Base-by-base conservation (phyloP, 2,888 invertebrate species). In the Toxonevra muliebris region DNA sequence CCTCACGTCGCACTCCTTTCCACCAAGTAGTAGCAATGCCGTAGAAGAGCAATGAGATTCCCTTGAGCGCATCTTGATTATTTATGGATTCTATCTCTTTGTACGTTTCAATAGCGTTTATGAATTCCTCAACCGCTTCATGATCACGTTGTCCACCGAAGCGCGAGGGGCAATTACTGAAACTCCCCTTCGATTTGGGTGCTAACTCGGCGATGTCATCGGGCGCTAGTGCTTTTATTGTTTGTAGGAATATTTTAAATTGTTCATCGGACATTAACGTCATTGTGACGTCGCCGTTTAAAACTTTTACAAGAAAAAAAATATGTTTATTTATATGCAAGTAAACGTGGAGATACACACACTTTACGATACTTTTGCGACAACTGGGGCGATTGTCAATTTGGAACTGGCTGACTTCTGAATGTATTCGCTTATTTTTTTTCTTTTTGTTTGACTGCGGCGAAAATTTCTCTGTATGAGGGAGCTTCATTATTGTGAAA, bases 91-190 rank as follows among this genome's bases (percentile, higher is more conserved):
- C 83, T 45, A 83, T 71, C 63, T 84, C 84, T 62, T 83, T 83
- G 73, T 80, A 84, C 1, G 82, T 76, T 52, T 79, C 81, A 54
- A 83, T 76, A 1, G 81, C 76, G 5, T 75, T 79, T 50, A 83
- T 80, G 61, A 84, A 83, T 63, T 79, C 82, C 42, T 84, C 82
- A 20, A 83, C 83, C 8, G 83, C 82, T 59, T 83, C 82, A 59
- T 81, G 75, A 70, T 82, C 81, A 4, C 82, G 76, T 71, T 84
- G 83, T 2, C 84, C 83, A 50, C 76, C 74, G 59, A 84, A 84
- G 1, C 79, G 75, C 3, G 75, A 74, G 1, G 13, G 2, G 41
- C 82, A 82, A 55, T 80, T 82, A 68, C 76, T 79, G 52, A 83
- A 82, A 68, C 81, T 84, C 3, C 82, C 80, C 69, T 82, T 83